These are phyloP conservation scores for Aegithalos caudatus DNA, from an alignment of 2,113 vertebrate genomes.

Conservation along the genomic window DNA sequence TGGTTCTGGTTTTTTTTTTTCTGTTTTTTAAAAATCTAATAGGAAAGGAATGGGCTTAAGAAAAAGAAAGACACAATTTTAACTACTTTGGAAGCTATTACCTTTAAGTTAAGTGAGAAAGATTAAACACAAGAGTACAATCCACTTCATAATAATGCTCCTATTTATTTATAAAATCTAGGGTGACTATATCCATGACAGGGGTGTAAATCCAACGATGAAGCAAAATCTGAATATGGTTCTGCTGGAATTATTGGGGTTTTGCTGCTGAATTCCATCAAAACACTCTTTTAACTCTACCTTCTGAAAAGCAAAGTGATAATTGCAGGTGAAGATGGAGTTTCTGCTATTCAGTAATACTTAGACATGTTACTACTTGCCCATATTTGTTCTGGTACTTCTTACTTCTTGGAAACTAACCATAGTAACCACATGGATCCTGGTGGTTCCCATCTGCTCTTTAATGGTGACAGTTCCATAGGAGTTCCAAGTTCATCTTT, in stretches of 20 bases:
- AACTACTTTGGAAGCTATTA: neutral
- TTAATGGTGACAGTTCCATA: neutral
- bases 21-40: neutral
- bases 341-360: neutral
- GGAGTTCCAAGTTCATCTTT: neutral
- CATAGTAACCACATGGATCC: neutral
- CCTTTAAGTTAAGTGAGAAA: neutral
- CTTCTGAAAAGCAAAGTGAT: neutral
- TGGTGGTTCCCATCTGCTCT: neutral
- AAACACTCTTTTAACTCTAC: neutral
- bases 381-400: neutral
- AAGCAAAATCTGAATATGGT: neutral
- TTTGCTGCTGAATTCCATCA: neutral
- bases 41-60: neutral
- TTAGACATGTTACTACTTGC: neutral
- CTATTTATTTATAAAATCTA: neutral
- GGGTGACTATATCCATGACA: neutral
- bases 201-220: neutral
- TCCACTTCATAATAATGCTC: neutral
- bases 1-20: neutral
- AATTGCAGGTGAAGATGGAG: neutral
- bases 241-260: neutral
- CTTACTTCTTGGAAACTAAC: neutral
- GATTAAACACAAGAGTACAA: neutral
- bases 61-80: neutral